A percentile compares a stretch with the other conserved stretches of the same genome.
Conservation (phyloP, 2,797 vertebrate species). For the Lateolabrax maculatus region DNA sequence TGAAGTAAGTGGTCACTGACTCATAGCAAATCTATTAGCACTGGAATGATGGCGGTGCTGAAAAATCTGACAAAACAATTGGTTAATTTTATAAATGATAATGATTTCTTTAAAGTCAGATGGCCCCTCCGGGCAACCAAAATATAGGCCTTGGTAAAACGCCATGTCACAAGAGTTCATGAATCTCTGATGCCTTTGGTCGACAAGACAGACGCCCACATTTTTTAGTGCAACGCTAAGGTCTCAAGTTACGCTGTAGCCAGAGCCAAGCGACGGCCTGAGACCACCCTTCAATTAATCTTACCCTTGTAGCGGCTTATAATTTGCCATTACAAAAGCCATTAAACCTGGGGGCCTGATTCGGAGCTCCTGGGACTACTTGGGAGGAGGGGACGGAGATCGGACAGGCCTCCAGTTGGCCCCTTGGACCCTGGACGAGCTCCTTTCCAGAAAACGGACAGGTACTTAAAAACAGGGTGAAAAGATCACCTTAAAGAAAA, state of each 20-base stretch:
- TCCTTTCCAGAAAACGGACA: conserved; percentile 82
- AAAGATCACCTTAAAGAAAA: conserved; percentile 88
- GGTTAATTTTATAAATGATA: conserved; percentile 91
- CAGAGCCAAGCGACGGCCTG: conserved; percentile 74
- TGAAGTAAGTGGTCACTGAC: conserved; percentile 73
- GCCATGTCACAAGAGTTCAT: conserved; percentile 81
- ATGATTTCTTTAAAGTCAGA: conserved; percentile 82
- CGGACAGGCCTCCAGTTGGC: conserved; percentile 76
- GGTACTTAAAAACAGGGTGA: conserved; percentile 88
- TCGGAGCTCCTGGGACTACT: conserved; percentile 76
- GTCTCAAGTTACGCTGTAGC: conserved; percentile 87
- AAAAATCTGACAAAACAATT: conserved; percentile 90
- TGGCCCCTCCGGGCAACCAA: conserved; percentile 80
- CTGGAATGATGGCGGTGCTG: conserved; percentile 84
- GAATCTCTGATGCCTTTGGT: conserved; percentile 77
- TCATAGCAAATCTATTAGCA: conserved; percentile 84
- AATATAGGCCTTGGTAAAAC: conserved; percentile 75
- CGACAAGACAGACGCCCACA: conserved; percentile 81
- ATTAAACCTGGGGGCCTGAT: conserved; percentile 86
- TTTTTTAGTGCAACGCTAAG: conserved; percentile 81
- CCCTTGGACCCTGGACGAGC: conserved; percentile 84
- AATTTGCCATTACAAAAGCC: conserved; percentile 90
- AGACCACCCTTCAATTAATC: conserved; percentile 90
- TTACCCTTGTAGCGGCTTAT: conserved; percentile 89
- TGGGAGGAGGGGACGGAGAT: conserved; percentile 74